These are phyloP conservation scores for Sphaerophoria taeniata DNA, from an alignment of 2,888 invertebrate species.

Conservation along the genomic window DNA sequence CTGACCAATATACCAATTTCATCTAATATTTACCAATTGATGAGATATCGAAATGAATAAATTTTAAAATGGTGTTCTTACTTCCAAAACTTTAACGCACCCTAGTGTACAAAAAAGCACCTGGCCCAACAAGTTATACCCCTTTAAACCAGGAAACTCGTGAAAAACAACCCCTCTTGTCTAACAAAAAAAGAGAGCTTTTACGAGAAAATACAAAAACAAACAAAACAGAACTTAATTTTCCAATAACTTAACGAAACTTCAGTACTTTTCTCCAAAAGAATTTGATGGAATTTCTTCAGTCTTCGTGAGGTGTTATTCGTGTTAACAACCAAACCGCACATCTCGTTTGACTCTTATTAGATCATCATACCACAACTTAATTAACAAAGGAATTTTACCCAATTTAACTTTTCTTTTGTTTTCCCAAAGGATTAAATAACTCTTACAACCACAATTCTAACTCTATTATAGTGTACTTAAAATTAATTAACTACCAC, in stretches of 20 bases:
- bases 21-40: no score
- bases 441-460: conserved; percentile 50
- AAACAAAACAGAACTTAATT: conserved; percentile 53
- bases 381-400: conserved; percentile 58
- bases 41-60: no score
- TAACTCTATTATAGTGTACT: conserved; percentile 59
- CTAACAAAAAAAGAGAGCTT: conserved; percentile 12
- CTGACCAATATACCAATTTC: no score
- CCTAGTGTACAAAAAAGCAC: no score
- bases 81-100: no score
- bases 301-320: conserved; percentile 74
- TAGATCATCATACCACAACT: conserved; percentile 21
- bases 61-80: no score
- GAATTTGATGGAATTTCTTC: conserved; percentile 49
- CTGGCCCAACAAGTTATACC: conserved; percentile 68
- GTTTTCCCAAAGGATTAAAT: conserved; percentile 59
- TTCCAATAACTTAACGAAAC: conserved; percentile 70
- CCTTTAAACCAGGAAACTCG: conserved; percentile 35
- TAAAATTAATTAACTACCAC: conserved; percentile 47
- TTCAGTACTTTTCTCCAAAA: conserved; percentile 54
- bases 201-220: conserved; percentile 24
- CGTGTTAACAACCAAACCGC: conserved; percentile 64
- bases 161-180: conserved; percentile 10
- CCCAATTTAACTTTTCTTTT: background rate
- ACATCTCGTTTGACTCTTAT: conserved; percentile 67